Percentiles rank a stretch among this genome's conserved stretches.
phyloP scores from a whole-genome alignment of 2,888 invertebrate genomes.

The Dryomyza anilis region DNA sequence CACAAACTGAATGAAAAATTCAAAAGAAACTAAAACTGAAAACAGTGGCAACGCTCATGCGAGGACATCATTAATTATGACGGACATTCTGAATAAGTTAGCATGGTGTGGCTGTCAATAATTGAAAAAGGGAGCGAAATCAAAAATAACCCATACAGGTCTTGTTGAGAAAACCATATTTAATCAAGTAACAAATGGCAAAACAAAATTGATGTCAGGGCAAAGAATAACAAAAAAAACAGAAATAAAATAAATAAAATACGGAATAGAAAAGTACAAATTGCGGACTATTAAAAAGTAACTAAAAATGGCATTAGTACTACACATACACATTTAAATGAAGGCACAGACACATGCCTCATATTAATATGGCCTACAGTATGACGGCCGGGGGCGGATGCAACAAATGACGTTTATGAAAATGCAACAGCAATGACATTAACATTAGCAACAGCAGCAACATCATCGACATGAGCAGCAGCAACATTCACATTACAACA shows the following conservation, averaged over 20 bases:
- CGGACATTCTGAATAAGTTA: constrained; percentile 3
- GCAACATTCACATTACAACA: not conserved
- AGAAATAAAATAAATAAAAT: not conserved
- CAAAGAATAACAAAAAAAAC: not conserved
- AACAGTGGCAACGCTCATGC: constrained; percentile 21
- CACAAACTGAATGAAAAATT: constrained; percentile 16
- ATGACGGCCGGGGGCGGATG: too few relatives aligned
- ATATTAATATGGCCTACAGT: too few relatives aligned
- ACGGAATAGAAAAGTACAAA: not conserved
- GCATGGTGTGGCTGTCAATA: not conserved
- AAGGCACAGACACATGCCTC: too few relatives aligned
- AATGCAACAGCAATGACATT: not conserved
- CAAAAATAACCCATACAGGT: not conserved
- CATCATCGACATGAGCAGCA: not conserved
- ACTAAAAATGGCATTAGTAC: not conserved
- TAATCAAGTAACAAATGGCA: constrained; percentile 2
- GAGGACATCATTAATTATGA: constrained; percentile 5
- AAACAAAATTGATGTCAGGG: not conserved
- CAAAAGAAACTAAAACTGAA: constrained; percentile 25
- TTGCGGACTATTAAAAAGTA: not conserved
- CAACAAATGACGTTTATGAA: too few relatives aligned
- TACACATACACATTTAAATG: too few relatives aligned
- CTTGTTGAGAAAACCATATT: not conserved
- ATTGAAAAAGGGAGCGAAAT: not conserved
- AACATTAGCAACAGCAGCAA: not conserved